These are phyloP conservation scores for Tetanocera ferruginea DNA, from an alignment of 2,888 invertebrate genomes.

Conservation along the genomic window DNA sequence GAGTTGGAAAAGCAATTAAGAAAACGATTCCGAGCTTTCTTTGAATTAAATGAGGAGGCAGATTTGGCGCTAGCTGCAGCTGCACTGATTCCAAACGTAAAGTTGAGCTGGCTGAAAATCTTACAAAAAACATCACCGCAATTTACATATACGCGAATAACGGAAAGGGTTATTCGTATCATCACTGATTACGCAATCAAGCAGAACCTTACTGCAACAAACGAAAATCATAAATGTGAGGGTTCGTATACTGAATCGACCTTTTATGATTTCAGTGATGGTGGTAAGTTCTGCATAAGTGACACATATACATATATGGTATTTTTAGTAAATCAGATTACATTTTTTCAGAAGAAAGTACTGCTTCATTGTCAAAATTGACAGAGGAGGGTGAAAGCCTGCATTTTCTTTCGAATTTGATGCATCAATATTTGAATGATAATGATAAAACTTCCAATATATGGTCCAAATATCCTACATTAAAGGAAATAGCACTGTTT, in stretches of 20 bases:
- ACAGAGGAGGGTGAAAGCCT: conserved; percentile 26
- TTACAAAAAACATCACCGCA: conserved; percentile 42
- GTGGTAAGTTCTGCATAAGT: conserved; percentile 34
- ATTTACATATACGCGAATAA: conserved; percentile 42
- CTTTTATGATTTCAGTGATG: conserved; percentile 42
- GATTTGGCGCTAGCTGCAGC: conserved; percentile 22
- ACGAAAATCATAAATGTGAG: conserved; percentile 42
- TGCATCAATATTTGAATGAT: too few relatives aligned
- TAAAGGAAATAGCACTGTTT: too few relatives aligned
- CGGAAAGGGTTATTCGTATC: conserved; percentile 33
- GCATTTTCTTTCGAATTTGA: too few relatives aligned
- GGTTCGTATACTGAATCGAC: conserved; percentile 41
- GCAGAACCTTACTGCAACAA: conserved; percentile 43
- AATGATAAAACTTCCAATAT: too few relatives aligned
- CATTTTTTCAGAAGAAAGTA: conserved; percentile 6
- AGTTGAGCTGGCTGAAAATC: conserved; percentile 42
- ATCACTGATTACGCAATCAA: conserved; percentile 39
- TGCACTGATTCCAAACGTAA: conserved; percentile 43
- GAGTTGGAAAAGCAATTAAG: conserved; percentile 32
- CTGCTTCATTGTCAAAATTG: conserved; percentile 37
- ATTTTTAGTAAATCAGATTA: conserved; percentile 39
- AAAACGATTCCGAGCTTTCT: conserved; percentile 17
- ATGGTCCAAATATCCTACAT: too few relatives aligned
- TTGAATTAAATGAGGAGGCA: conserved; percentile 39
- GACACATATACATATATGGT: conserved; percentile 37